A percentile compares a stretch with the other conserved stretches of the same genome.
Evolutionary conservation across 1,140 invertebrate species (phyloP).

Genomic region (Atta cephalotes): DNA sequence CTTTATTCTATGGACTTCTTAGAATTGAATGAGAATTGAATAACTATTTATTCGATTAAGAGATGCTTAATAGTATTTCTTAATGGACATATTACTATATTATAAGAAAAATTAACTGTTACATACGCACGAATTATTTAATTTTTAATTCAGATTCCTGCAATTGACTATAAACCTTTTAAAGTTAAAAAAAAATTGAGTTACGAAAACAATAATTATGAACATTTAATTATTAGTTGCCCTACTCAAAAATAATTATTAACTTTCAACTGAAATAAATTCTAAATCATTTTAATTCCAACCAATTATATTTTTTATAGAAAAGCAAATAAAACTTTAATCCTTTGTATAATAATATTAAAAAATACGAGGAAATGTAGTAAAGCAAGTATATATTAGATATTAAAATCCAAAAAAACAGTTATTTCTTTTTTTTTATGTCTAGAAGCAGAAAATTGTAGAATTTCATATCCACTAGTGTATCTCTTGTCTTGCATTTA

Average conservation of each 20-base stretch:
- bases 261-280: no score
- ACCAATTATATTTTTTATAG: neutral
- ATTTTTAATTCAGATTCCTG: neutral
- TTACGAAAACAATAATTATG: neutral
- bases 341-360: neutral
- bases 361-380: neutral
- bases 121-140: neutral
- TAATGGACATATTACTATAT: neutral
- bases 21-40: neutral
- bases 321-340: neutral
- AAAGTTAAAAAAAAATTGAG: neutral
- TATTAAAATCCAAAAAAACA: neutral
- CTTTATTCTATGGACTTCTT: neutral
- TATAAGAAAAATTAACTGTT: neutral
- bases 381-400: neutral
- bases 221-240: neutral
- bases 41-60: neutral
- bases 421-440: neutral
- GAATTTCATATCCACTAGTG: neutral
- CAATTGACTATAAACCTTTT: no score
- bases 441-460: neutral
- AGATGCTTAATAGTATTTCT: neutral
- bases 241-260: neutral
- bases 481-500: neutral
- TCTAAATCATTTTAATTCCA: neutral